These are phyloP conservation scores for Sakesphorus luctuosus DNA, from an alignment of 2,113 vertebrate genomes.

Conservation along the genomic window DNA sequence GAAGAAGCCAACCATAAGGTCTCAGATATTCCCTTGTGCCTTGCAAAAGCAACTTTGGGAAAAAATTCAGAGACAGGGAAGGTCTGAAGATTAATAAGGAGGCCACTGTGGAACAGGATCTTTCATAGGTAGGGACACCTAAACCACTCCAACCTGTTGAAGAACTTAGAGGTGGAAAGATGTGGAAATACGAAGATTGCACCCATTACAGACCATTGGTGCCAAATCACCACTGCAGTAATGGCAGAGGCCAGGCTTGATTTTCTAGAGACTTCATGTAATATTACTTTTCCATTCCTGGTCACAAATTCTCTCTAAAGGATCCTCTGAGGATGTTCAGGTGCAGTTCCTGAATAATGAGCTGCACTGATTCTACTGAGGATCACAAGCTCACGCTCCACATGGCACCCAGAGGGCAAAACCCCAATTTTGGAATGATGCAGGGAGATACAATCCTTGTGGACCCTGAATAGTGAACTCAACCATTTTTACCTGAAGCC, in stretches of 20 bases:
- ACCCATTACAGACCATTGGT: accelerated
- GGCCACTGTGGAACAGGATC: neutral
- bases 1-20: neutral
- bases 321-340: neutral
- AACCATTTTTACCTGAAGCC: neutral
- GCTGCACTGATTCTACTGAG: neutral
- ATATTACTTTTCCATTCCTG: neutral
- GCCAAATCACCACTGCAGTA: neutral
- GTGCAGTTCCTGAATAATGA: neutral
- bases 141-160: neutral
- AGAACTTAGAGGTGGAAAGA: neutral
- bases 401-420: neutral
- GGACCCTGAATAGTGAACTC: neutral
- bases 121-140: neutral
- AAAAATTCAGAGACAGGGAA: neutral
- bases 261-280: neutral
- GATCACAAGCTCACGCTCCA: neutral
- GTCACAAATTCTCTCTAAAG: neutral
- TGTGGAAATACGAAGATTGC: neutral
- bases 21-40: neutral
- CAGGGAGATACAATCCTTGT: neutral
- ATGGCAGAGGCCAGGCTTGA: neutral
- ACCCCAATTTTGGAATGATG: neutral
- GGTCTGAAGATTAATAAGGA: neutral
- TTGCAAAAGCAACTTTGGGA: neutral